phyloP scores from a whole-genome alignment of 1,140 invertebrate species.

The Trachymyrmex septentrionalis region DNA sequence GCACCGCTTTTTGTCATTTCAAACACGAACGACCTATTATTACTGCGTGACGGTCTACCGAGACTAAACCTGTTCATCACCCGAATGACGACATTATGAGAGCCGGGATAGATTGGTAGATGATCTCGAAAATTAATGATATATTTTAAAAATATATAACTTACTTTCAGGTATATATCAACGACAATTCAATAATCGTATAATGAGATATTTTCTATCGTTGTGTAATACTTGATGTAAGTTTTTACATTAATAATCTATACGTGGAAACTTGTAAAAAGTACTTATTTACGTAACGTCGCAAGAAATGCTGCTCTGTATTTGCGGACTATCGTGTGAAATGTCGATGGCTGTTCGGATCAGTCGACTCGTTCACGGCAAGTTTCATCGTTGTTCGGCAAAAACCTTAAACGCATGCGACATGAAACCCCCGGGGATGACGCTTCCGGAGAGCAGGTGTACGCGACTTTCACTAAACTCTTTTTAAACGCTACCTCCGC shows the following conservation, averaged over 20 bases:
- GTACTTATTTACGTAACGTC: neutral
- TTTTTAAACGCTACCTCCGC: conserved; percentile 51
- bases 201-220: neutral
- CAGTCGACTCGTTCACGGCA: conserved; percentile 5
- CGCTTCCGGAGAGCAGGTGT: conserved; percentile 67
- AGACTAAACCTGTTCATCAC: conserved; percentile 74
- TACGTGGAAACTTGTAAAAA: neutral
- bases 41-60: conserved; percentile 74
- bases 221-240: neutral
- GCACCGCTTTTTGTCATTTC: conserved; percentile 55
- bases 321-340: neutral
- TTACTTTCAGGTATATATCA: neutral
- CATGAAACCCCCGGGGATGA: conserved; percentile 26
- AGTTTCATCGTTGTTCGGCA: conserved; percentile 19
- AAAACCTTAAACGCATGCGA: conserved; percentile 55
- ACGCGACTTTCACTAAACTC: conserved; percentile 67
- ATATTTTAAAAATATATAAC: neutral
- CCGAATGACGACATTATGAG: neutral
- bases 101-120: neutral
- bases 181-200: neutral
- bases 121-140: neutral
- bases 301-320: neutral
- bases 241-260: neutral
- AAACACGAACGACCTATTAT: conserved; percentile 73
- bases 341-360: conserved; percentile 41